Conservation (phyloP, 2,113 vertebrate species). For the Hydrochoerus hydrochaeris region DNA sequence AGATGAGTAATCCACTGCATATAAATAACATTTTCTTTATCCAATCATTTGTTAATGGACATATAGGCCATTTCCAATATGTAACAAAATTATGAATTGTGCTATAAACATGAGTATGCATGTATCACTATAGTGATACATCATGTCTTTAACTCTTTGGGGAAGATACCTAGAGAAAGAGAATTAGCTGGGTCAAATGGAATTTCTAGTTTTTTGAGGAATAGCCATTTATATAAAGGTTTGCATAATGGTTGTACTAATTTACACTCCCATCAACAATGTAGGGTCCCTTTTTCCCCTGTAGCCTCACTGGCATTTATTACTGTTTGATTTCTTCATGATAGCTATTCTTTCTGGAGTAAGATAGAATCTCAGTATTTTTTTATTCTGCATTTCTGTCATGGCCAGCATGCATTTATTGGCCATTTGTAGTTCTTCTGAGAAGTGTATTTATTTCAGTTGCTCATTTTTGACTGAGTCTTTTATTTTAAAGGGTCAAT, state of each 20-base stretch:
- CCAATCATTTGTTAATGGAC: neutral
- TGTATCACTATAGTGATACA: neutral
- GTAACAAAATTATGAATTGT: neutral
- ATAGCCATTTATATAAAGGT: neutral
- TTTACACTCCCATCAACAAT: neutral
- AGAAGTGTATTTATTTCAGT: neutral
- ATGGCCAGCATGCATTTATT: neutral
- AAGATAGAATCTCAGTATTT: neutral
- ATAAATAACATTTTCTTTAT: neutral
- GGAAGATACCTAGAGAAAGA: neutral
- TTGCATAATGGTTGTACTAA: neutral
- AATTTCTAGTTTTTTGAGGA: neutral
- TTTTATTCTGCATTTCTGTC: neutral
- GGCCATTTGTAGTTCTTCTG: neutral
- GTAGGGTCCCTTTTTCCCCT: neutral
- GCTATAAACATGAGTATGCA: neutral
- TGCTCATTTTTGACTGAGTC: neutral
- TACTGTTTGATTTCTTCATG: neutral
- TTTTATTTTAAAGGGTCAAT: neutral
- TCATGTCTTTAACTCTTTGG: neutral
- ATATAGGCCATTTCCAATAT: neutral
- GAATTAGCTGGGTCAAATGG: neutral
- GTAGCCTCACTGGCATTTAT: neutral
- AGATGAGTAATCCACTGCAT: neutral
- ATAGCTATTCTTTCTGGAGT: neutral